Evolutionary conservation across 2,888 invertebrate species (phyloP).

Genomic region (Pachycephus smyrnensis): DNA sequence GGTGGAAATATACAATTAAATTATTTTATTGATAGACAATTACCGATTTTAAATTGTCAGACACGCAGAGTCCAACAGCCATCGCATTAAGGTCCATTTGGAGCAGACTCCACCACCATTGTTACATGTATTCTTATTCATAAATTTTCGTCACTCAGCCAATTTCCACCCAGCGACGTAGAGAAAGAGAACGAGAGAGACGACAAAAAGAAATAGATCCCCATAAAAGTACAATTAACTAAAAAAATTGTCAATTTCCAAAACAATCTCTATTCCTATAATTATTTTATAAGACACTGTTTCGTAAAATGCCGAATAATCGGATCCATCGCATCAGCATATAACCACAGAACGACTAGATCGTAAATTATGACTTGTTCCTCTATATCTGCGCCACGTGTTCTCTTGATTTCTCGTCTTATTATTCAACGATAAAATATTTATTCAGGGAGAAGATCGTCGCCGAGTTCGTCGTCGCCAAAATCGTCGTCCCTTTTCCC

Average conservation of each 20-base stretch:
- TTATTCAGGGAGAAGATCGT: conserved; percentile 80
- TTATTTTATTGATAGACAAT: background rate
- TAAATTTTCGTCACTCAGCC: background rate
- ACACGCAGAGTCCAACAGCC: background rate
- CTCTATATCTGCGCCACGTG: background rate
- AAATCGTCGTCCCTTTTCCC: conserved; percentile 76
- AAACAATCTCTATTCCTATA: background rate
- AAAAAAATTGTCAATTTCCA: background rate
- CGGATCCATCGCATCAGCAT: background rate
- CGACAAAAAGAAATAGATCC: background rate
- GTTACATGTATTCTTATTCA: background rate
- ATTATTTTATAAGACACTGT: background rate
- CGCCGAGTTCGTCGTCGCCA: conserved; percentile 80
- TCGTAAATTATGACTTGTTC: background rate
- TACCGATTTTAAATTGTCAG: background rate
- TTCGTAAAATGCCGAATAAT: background rate
- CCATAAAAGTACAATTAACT: background rate
- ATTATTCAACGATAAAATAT: background rate
- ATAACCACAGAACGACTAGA: background rate
- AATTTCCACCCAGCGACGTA: background rate
- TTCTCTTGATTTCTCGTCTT: background rate
- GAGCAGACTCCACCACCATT: background rate
- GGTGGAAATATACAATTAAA: conserved; percentile 6
- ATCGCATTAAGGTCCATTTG: background rate
- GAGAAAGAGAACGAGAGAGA: background rate